Percentiles rank a stretch among this genome's conserved stretches.
phyloP scores from a whole-genome alignment of 2,797 vertebrate species.

The Lepilemur ruficaudatus region DNA sequence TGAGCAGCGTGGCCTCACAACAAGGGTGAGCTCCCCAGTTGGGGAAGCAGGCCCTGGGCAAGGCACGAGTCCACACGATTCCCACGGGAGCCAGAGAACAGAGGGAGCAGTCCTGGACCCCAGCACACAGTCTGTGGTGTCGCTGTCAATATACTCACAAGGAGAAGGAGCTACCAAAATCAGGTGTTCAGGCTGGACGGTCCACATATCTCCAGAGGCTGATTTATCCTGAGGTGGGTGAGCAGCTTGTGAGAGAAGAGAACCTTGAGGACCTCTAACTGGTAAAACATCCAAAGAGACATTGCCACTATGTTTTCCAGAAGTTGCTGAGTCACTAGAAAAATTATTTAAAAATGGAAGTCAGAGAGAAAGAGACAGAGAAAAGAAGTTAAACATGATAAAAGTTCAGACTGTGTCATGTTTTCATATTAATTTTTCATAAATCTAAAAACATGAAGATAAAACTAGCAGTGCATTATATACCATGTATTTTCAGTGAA shows the following conservation, averaged over 20 bases:
- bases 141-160: conserved; percentile 85
- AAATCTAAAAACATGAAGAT: conserved; percentile 35
- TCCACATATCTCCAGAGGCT: conserved; percentile 86
- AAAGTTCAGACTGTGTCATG: neutral
- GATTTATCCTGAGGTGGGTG: conserved; percentile 79
- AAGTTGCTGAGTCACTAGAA: conserved; percentile 82
- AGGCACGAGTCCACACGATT: neutral
- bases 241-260: conserved; percentile 79
- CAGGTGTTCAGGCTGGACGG: conserved; percentile 90
- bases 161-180: conserved; percentile 88
- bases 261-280: conserved; percentile 95
- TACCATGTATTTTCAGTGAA: neutral
- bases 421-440: conserved; percentile 30
- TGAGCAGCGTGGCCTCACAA: neutral
- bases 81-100: fast-evolving
- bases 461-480: neutral
- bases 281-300: conserved; percentile 94
- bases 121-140: too few species aligned
- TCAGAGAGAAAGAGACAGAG: neutral
- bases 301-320: conserved; percentile 83
- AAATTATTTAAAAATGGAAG: conserved; percentile 1
- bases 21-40: neutral
- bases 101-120: neutral
- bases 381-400: neutral
- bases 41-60: neutral